Evolutionary conservation across 2,113 vertebrate genomes (phyloP).

Genomic region (Phaetusa simplex): DNA sequence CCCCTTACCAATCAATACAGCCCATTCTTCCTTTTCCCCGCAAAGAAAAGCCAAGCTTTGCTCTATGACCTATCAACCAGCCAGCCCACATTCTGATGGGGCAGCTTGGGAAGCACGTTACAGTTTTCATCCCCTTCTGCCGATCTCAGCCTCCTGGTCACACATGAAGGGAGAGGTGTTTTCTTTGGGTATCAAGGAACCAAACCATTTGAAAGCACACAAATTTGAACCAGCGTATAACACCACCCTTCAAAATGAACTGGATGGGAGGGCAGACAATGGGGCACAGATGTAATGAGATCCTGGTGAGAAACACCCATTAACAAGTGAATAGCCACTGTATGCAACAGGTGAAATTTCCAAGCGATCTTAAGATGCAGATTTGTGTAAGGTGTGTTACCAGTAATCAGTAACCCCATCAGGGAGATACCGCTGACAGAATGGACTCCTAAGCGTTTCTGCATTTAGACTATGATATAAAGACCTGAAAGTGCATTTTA

Average conservation of each 20-base stretch:
- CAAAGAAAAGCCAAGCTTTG: neutral
- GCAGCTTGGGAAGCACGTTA: neutral
- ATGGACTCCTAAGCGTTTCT: constrained; percentile 5
- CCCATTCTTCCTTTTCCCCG: neutral
- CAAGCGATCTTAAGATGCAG: constrained; percentile 22
- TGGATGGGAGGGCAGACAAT: constrained; percentile 18
- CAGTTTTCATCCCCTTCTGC: neutral
- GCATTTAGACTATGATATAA: constrained; percentile 34
- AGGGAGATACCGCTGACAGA: constrained; percentile 26
- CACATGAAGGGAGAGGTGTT: constrained; percentile 2
- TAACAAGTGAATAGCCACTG: constrained; percentile 45
- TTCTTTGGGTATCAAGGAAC: constrained; percentile 2
- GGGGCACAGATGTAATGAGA: constrained; percentile 47
- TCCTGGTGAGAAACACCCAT: constrained; percentile 61
- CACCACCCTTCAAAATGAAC: constrained; percentile 33
- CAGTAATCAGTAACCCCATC: constrained; percentile 30
- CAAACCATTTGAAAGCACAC: neutral
- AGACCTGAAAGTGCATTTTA: constrained; percentile 48
- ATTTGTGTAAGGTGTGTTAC: neutral
- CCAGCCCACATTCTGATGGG: neutral
- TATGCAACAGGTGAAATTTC: constrained; percentile 50
- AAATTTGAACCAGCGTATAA: neutral
- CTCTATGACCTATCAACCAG: neutral
- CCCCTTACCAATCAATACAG: neutral
- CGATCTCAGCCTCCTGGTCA: neutral